Evolutionary conservation across 2,797 vertebrate genomes (phyloP), one percentile per base, ranked within the genome.

Genomic region (Falco peregrinus): DNA sequence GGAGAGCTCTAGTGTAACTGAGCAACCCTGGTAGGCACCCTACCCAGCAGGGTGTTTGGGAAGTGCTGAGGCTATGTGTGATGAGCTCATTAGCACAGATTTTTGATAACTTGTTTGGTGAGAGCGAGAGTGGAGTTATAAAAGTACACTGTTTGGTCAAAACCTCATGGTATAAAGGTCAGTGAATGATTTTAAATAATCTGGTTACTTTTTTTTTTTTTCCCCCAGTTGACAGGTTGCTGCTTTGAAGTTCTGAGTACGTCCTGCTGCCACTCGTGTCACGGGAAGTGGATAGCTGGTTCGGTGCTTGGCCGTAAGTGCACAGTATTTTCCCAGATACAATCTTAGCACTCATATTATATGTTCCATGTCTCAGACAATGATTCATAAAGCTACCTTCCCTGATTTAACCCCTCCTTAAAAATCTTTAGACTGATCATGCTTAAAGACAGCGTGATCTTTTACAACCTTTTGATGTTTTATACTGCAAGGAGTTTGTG

Each of bases 81-180:
- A 63, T 59, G 16, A 33, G 11, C 5, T 79, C 20, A 4, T 11
- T 50, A n/a, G 31, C 6, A 7, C 7, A 45, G 39, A 5, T 53
- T 71, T 51, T n/a, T 61, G 21, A 29, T 71, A 78, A 35, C 41
- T 61, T 64, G 13, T 14, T 22, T 45, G 17, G 25, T 47, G 33
- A 25, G 4, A 50, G 7, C 5, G 37, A 63, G 35, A 59, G 9
- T 9, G 5, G 13, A 69, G 15, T 39, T 81, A 26, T 5, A 71
- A 61, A 59, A 43, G 9, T 4, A 2, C 1, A 4, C n/a, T 74
- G 2, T 83, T 85, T 89, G 50, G 13, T 21, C 39, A 88, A 20
- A 4, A 26, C 1, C n/a, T 86, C 1, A 3, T 48, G 9, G 3
- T 17, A n/a, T 64, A 51, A 50, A 43, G 33, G 19, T 7, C 4